Conservation (phyloP, 2,797 vertebrate genomes). For the Smutsia temminckii region DNA sequence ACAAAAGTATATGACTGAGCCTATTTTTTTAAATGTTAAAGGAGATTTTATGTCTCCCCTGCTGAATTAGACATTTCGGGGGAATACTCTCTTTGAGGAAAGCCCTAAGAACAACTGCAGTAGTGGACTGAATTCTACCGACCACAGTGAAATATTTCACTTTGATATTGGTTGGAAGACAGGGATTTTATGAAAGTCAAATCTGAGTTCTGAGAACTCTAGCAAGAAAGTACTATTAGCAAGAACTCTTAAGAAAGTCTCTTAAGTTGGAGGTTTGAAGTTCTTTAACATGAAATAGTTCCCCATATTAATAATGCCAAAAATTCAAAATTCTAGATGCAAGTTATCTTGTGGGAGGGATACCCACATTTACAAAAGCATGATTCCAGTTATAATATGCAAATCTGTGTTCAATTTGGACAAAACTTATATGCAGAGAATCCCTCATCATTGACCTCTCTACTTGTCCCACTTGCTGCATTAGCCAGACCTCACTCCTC, state of each 20-base stretch:
- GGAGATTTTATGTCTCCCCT: background rate
- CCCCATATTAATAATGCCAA: background rate
- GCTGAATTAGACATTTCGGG: background rate
- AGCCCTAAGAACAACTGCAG: background rate
- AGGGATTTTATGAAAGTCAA: background rate
- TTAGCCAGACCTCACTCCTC: background rate
- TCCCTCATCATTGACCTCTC: background rate
- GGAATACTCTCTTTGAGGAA: background rate
- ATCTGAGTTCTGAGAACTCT: background rate
- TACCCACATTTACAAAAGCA: background rate
- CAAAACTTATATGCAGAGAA: background rate
- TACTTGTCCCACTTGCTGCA: accelerated
- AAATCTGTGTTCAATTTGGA: background rate
- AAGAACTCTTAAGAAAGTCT: background rate
- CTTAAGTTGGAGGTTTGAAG: background rate
- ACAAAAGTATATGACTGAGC: background rate
- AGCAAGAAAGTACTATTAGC: background rate
- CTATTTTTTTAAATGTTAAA: background rate
- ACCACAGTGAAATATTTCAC: background rate
- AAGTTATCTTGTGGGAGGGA: background rate
- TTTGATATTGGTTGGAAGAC: background rate
- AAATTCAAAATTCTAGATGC: conserved; percentile 33
- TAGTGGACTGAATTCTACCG: background rate
- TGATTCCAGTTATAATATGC: background rate
- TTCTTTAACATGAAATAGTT: background rate